Percentiles rank a stretch among this genome's conserved stretches.
Conservation (phyloP, 2,888 invertebrate species). For the Trichogramma dendrolimi region DNA sequence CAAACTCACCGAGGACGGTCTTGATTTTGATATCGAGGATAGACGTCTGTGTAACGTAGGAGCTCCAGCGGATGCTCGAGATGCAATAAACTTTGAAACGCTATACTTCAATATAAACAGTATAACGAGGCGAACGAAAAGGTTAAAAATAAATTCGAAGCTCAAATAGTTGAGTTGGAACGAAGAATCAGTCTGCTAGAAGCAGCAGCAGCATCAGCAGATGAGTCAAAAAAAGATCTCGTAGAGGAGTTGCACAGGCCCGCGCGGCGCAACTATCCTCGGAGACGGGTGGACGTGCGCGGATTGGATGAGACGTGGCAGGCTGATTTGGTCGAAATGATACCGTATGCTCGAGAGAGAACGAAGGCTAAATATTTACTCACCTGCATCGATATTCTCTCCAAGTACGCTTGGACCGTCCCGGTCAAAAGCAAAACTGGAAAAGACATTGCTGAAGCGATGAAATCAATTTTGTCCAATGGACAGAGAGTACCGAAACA, state of each 20-base stretch:
- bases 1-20: too few species aligned
- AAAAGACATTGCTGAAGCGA: conserved; percentile 34
- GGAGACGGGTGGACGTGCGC: conserved; percentile 41
- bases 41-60: too few species aligned
- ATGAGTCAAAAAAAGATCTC: too few species aligned
- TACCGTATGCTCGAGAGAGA: conserved; percentile 13
- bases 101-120: too few species aligned
- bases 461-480: conserved; percentile 21
- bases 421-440: conserved; percentile 43
- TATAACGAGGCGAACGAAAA: too few species aligned
- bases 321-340: conserved; percentile 27
- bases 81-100: too few species aligned
- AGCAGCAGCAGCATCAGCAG: too few species aligned
- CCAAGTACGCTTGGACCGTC: conserved; percentile 45
- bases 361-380: conserved; percentile 40
- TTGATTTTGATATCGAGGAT: too few species aligned
- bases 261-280: conserved; percentile 41
- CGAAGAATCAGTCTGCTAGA: too few species aligned
- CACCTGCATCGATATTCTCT: conserved; percentile 40
- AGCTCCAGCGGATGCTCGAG: too few species aligned
- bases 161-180: too few species aligned
- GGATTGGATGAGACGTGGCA: conserved; percentile 37
- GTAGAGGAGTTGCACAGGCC: conserved; percentile 43
- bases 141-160: too few species aligned
- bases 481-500: conserved; percentile 22